These are phyloP conservation scores for Phyto melanocephala DNA, from an alignment of 2,888 invertebrate species.

Conservation along the genomic window DNA sequence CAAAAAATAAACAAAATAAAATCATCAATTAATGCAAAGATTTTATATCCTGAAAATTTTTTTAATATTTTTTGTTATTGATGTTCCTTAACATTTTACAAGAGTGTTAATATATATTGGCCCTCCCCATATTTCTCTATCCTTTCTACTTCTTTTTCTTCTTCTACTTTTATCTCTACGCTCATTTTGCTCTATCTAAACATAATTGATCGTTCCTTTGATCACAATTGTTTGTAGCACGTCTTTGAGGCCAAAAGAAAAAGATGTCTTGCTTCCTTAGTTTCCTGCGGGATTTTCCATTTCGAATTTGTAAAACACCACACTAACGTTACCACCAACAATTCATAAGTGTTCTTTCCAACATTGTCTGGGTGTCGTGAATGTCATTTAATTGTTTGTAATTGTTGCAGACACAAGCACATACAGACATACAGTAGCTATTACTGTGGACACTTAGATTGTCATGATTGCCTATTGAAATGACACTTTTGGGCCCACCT, in stretches of 20 bases:
- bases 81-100: conserved; percentile 2
- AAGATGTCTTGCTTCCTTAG: conserved; percentile 45
- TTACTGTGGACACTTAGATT: conserved; percentile 54
- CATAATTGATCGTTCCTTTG: conserved; percentile 50
- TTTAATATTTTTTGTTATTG: background rate
- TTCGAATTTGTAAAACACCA: background rate
- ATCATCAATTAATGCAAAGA: conserved; percentile 16
- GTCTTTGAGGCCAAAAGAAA: conserved; percentile 25
- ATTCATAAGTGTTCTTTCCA: background rate
- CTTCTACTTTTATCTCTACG: background rate
- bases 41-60: conserved; percentile 17
- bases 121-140: background rate
- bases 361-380: conserved; percentile 14
- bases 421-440: conserved; percentile 43
- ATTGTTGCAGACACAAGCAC: conserved; percentile 42
- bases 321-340: background rate
- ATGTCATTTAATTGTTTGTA: conserved; percentile 58
- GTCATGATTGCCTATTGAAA: conserved; percentile 52
- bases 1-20: conserved; percentile 5
- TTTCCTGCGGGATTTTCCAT: conserved; percentile 29
- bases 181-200: conserved; percentile 13
- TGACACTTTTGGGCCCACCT: conserved; percentile 58
- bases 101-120: conserved; percentile 49
- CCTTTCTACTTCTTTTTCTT: background rate
- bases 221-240: conserved; percentile 28